Evolutionary conservation across 2,113 vertebrate species (phyloP), one percentile per base, ranked within the genome.

Genomic region (Solea solea): DNA sequence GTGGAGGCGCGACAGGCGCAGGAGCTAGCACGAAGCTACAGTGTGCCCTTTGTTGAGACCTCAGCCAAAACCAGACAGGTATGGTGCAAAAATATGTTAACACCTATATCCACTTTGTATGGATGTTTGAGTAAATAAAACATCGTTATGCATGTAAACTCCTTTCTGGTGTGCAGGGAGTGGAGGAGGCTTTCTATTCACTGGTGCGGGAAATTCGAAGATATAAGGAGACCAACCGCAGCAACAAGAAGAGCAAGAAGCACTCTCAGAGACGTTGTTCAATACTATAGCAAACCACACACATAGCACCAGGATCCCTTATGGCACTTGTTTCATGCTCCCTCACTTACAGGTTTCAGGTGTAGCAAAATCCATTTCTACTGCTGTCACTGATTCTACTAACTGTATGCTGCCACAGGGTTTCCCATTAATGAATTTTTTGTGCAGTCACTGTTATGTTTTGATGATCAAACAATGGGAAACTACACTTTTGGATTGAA

Each of bases 31-130:
- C 88, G 93, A 41, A 94, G 91, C 76, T 95, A 94, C 11, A 92
- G 94, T 1, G 94, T 96, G 12, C 95, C 95, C 0, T 96, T 95
- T 76, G 93, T 96, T 0, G 95, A 96, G 89, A 96, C 95, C 0
- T 95, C 95, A 0, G 95, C 95, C 79, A 96, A 96, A 92, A 96
- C 95, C 40, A 89, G 95, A 93, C 95, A 96, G 93, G 95, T 95
- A 14, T 0, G 28, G 21, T 21, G 16, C 27, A 1, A 28, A 28
- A 21, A 21, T 21, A 21, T 21, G 21, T 21, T 21, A 21, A 15
- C 7, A 9, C 21, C 7, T 45, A 2, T 9, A 14, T 55, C 50
- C 2, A 34, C 10, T 56, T 40, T 27, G 28, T 9, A 42, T 2
- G 1, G 1, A 44, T 21, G 25, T 40, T 67, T 56, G 8, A 53